Base-by-base conservation (phyloP, 23 tunicate genomes). In the Halocynthia roretzi region DNA sequence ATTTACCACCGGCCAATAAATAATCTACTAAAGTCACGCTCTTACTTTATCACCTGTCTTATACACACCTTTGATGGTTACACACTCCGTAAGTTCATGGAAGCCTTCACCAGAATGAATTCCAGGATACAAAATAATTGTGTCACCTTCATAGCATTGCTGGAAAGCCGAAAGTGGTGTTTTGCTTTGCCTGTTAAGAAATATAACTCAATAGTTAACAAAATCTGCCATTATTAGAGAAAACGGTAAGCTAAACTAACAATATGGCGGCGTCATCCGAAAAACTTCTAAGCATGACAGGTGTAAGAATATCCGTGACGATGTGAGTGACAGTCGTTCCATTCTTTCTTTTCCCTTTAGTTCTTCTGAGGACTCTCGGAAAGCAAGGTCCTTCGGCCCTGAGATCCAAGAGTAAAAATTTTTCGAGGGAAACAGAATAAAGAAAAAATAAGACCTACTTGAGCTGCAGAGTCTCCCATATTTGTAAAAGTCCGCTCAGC, bases 311-410 rank as follows among this genome's bases (percentile, higher is more conserved):
- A 10, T 78, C 85, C 5, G 86, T 80, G 8, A 92, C 98, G 20
- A 92, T 76, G 70, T 92, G 98, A 8, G 87, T 92, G 51, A 92
- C 83, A 49, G 80, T 82, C 15, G 71, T 50, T 40, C 75, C 62
- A 77, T 92, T 87, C 44, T 64, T 73, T 10, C 98, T 75, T 48
- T 72, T 71, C 15, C 98, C 98, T 78, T 92, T 92, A 7, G 87
- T 92, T 73, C 92, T 44, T 56, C 98, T 71, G 8, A 85, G 70
- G 22, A 92, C 91, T 52, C 90, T 82, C 8, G 98, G 98, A 82
- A 92, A 92, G 62, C 98, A 92, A 5, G 98, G 98, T 0, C 98
- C 98, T 64, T 92, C 98, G 9, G 90, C 92, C 67, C 98, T 92
- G 84, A 14, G 53, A 54, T 50, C 78, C 12, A 11, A 2, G 4